Conservation (phyloP, 1,140 invertebrate species). For the Solenopsis invicta region DNA sequence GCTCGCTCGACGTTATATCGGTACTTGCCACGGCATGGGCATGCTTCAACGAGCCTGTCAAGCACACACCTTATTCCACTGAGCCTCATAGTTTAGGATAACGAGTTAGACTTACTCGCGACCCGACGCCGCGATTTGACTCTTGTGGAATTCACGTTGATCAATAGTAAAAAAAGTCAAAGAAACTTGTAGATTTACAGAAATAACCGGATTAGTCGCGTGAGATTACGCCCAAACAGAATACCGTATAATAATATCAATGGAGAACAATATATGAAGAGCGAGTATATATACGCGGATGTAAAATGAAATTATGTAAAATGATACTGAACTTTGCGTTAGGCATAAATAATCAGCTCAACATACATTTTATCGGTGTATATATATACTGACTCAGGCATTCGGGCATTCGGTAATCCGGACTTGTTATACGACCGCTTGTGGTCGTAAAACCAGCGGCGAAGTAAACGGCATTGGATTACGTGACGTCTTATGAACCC, state of each 20-base stretch:
- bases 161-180: background rate
- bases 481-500: constrained; percentile 78
- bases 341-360: constrained; percentile 42
- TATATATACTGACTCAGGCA: constrained; percentile 51
- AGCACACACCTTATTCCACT: constrained; percentile 65
- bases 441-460: constrained; percentile 78
- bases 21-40: constrained; percentile 57
- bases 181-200: background rate
- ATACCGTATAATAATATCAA: background rate
- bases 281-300: too few relatives aligned
- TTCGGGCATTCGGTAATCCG: constrained; percentile 79
- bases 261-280: background rate
- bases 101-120: constrained; percentile 59
- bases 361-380: constrained; percentile 42
- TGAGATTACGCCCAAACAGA: background rate
- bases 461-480: constrained; percentile 79
- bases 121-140: constrained; percentile 43
- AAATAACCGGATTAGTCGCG: background rate
- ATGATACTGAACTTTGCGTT: background rate
- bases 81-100: constrained; percentile 60
- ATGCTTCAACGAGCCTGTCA: constrained; percentile 70
- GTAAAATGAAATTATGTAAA: background rate
- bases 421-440: constrained; percentile 77
- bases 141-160: constrained; percentile 23
- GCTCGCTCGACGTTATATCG: constrained; percentile 64